Evolutionary conservation across 1,140 invertebrate genomes (phyloP).

Genomic region (Aphelinus certus): DNA sequence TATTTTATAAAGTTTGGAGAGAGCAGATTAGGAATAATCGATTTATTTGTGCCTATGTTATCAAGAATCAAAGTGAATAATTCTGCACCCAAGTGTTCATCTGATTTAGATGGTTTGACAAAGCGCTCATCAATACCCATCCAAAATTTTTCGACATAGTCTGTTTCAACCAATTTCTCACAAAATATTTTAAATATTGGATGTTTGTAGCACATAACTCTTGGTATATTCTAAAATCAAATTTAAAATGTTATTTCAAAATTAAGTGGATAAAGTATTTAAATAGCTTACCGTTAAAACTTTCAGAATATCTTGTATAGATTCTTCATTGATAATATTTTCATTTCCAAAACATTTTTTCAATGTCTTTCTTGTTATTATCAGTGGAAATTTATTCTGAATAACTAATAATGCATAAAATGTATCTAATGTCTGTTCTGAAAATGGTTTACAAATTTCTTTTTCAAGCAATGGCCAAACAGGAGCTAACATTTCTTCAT

Average conservation of each 20-base stretch:
- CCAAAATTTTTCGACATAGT: conserved; percentile 68
- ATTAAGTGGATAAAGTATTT: conserved; percentile 31
- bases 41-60: conserved; percentile 61
- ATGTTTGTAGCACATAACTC: conserved; percentile 68
- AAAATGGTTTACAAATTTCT: conserved; percentile 69
- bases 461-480: conserved; percentile 71
- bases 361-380: conserved; percentile 62
- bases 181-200: conserved; percentile 71
- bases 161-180: conserved; percentile 62
- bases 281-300: conserved; percentile 68
- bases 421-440: conserved; percentile 62
- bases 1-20: conserved; percentile 68
- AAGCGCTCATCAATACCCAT: conserved; percentile 68
- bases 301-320: conserved; percentile 66
- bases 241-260: conserved; percentile 36
- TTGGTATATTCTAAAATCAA: conserved; percentile 67
- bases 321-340: conserved; percentile 68
- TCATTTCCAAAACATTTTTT: conserved; percentile 67
- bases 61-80: conserved; percentile 65
- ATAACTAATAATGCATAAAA: conserved; percentile 58
- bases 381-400: conserved; percentile 54
- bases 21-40: conserved; percentile 64
- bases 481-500: conserved; percentile 65
- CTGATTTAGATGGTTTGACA: conserved; percentile 69
- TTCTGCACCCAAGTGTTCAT: conserved; percentile 67